A percentile compares a stretch with the other conserved stretches of the same genome.
These are phyloP conservation scores for Eristalis tenax DNA, from an alignment of 2,888 invertebrate species.

Conservation along the genomic window DNA sequence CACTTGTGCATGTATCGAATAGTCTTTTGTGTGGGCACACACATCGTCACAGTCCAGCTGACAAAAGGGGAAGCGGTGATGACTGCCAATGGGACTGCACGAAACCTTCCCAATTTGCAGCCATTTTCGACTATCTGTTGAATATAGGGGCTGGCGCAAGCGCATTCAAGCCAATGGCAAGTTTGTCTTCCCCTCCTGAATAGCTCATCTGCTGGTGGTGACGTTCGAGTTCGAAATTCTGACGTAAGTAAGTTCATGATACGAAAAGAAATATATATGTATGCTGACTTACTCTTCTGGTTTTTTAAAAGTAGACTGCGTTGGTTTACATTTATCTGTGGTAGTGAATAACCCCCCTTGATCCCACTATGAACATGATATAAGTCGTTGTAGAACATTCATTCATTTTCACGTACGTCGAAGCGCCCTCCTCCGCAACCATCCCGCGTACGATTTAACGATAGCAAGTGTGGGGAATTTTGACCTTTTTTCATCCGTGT, in stretches of 20 bases:
- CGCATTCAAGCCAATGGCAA: conserved; percentile 80
- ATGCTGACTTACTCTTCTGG: neutral
- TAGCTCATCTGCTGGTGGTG: conserved; percentile 18
- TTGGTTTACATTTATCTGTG: conserved; percentile 26
- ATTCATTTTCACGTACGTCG: conserved; percentile 47
- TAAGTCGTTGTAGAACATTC: conserved; percentile 39
- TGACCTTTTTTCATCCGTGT: conserved; percentile 35
- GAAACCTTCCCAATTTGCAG: conserved; percentile 80
- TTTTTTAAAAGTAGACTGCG: conserved; percentile 1
- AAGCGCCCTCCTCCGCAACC: neutral
- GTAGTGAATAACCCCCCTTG: conserved; percentile 10
- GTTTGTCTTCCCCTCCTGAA: conserved; percentile 76
- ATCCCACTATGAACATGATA: neutral
- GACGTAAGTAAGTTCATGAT: conserved; percentile 48
- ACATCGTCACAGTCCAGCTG: conserved; percentile 8
- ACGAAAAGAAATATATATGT: conserved; percentile 50
- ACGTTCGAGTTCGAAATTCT: conserved; percentile 57
- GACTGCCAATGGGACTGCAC: conserved; percentile 69
- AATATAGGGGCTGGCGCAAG: conserved; percentile 79
- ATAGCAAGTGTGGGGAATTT: conserved; percentile 57
- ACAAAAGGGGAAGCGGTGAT: conserved; percentile 42
- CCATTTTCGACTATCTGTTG: conserved; percentile 78
- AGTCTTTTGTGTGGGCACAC: neutral
- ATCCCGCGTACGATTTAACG: neutral
- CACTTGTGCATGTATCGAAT: conserved; percentile 40